phyloP scores from a whole-genome alignment of 1,140 invertebrate genomes.

The Archegozetes longisetosus region DNA sequence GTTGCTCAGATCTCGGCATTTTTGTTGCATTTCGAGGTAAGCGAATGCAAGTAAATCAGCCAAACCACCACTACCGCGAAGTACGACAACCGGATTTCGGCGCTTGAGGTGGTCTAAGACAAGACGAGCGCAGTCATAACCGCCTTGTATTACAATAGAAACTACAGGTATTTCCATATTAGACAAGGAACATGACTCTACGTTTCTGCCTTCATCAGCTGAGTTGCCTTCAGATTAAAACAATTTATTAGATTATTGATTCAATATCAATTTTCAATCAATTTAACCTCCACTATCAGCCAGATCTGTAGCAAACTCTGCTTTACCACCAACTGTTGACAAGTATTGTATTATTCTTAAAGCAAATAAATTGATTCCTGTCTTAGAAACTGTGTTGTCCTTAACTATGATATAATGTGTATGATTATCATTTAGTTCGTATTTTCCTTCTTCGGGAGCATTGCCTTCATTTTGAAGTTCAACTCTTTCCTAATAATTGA shows the following conservation, averaged over 20 bases:
- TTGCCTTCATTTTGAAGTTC: constrained; percentile 22
- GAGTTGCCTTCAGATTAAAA: not conserved
- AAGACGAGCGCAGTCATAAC: constrained; percentile 27
- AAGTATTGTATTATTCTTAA: constrained; percentile 19
- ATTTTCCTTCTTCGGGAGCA: constrained; percentile 20
- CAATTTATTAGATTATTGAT: not conserved
- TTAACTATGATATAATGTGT: constrained; percentile 22
- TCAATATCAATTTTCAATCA: constrained; percentile 3
- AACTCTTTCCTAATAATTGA: no score
- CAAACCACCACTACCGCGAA: constrained; percentile 30
- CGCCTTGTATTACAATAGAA: constrained; percentile 31
- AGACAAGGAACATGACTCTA: not conserved
- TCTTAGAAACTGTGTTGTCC: constrained; percentile 21
- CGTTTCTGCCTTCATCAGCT: not conserved
- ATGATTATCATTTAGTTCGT: constrained; percentile 23
- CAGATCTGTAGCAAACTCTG: not conserved
- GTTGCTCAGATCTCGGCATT: constrained; percentile 18
- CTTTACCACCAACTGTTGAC: not conserved
- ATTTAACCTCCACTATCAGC: not conserved
- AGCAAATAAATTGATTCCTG: constrained; percentile 21
- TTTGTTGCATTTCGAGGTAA: constrained; percentile 28
- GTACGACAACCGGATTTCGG: constrained; percentile 31
- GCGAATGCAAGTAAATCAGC: constrained; percentile 32
- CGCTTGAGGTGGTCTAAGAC: constrained; percentile 29
- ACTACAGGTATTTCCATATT: constrained; percentile 28